Conservation (phyloP, 2,113 vertebrate species). For the Syngnathoides biaculeatus region DNA sequence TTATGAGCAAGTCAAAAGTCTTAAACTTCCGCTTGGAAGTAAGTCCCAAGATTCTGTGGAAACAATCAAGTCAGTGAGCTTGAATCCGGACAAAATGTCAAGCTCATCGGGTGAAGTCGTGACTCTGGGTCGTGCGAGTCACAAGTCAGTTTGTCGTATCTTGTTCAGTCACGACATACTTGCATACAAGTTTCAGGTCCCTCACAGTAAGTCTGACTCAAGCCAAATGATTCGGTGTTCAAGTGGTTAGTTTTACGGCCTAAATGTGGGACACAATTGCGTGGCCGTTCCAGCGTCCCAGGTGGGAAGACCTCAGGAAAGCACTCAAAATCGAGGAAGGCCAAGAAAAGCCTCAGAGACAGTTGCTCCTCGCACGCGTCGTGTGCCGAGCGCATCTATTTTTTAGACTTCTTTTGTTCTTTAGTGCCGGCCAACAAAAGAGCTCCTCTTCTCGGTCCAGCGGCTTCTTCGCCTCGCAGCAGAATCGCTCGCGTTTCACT, state of each 20-base stretch:
- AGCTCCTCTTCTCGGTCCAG: slow-evolving; percentile 30
- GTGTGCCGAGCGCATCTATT: slow-evolving; percentile 43
- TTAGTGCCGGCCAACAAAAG: slow-evolving; percentile 41
- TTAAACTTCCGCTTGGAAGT: background rate
- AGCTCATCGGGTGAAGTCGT: too few relatives aligned
- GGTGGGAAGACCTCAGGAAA: slow-evolving; percentile 58
- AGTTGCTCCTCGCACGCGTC: slow-evolving; percentile 26
- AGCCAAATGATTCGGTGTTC: background rate
- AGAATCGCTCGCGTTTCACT: slow-evolving; percentile 36
- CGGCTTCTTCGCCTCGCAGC: slow-evolving; percentile 35
- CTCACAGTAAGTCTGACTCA: background rate
- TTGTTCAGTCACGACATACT: too few relatives aligned
- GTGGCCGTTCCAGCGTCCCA: slow-evolving; percentile 19
- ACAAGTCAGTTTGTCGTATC: too few relatives aligned
- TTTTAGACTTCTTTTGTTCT: slow-evolving; percentile 46
- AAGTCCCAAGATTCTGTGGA: background rate
- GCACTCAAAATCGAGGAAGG: slow-evolving; percentile 40
- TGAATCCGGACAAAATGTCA: too few relatives aligned
- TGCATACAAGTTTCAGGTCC: background rate
- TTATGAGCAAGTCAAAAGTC: background rate
- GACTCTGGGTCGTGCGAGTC: too few relatives aligned
- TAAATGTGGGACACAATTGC: background rate
- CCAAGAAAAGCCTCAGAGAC: slow-evolving; percentile 47
- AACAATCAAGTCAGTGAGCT: too few relatives aligned
- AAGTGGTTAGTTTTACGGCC: background rate